These are phyloP conservation scores for Hydrolagus affinis DNA, from an alignment of 2,113 vertebrate species.

Conservation along the genomic window DNA sequence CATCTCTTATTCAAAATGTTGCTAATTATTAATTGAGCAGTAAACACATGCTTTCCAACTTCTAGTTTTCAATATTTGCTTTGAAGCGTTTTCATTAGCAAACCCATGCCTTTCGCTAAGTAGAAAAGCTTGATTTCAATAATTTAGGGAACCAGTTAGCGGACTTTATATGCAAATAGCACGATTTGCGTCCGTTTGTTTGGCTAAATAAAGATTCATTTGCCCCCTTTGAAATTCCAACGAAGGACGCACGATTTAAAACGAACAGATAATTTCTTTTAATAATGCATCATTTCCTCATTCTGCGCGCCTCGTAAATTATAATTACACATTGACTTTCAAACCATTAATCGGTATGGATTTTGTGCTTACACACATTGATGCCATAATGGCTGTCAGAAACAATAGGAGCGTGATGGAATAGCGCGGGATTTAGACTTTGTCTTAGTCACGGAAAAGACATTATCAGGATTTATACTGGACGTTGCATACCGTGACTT, in stretches of 20 bases:
- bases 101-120: too few species aligned
- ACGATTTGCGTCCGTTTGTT: neutral
- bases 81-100: too few species aligned
- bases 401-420: slow-evolving; percentile 45
- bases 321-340: slow-evolving; percentile 46
- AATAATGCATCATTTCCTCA: slow-evolving; percentile 40
- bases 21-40: too few species aligned
- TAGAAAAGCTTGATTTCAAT: too few species aligned
- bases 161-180: too few species aligned
- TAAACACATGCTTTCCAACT: too few species aligned
- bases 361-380: slow-evolving; percentile 25
- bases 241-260: slow-evolving; percentile 1
- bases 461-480: slow-evolving; percentile 51
- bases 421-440: slow-evolving; percentile 38
- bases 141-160: too few species aligned
- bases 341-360: slow-evolving; percentile 38
- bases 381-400: slow-evolving; percentile 33
- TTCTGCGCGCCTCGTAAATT: slow-evolving; percentile 49
- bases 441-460: slow-evolving; percentile 38
- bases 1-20: too few species aligned
- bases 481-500: slow-evolving; percentile 42
- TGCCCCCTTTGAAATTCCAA: neutral
- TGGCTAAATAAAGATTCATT: neutral
- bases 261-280: slow-evolving; percentile 26
- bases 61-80: too few species aligned